Evolutionary conservation across 64 coral and sea anemone species (phyloP).

Genomic region (Montipora sp.): DNA sequence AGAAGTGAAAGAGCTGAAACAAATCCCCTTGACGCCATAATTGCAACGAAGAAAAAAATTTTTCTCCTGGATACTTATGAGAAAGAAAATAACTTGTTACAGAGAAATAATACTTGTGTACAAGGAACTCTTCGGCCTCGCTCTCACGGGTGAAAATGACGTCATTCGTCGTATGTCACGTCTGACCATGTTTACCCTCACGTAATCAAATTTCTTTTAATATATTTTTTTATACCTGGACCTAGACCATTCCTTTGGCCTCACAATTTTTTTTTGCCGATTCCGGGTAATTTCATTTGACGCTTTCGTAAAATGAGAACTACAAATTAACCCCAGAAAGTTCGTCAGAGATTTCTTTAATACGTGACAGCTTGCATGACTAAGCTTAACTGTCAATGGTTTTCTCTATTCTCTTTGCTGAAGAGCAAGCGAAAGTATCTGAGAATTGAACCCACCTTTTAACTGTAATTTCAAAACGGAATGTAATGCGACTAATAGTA

Average conservation of each 20-base stretch:
- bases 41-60: not conserved
- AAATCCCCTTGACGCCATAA: conserved; percentile 7
- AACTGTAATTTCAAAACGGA: too few relatives aligned
- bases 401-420: not conserved
- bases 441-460: not conserved
- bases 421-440: not conserved
- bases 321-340: not conserved
- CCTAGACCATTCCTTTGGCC: not conserved
- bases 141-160: not conserved
- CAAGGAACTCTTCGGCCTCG: not conserved
- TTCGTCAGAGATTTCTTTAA: not conserved
- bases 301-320: too few relatives aligned
- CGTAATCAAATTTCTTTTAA: not conserved
- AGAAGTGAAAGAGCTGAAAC: conserved; percentile 1
- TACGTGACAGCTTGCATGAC: not conserved
- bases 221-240: not conserved
- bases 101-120: too few relatives aligned
- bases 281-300: too few relatives aligned
- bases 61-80: too few relatives aligned
- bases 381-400: not conserved
- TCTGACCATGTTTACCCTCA: not conserved
- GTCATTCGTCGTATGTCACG: not conserved
- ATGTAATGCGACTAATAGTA: too few relatives aligned
- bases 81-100: too few relatives aligned
- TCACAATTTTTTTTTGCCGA: not conserved